Evolutionary conservation across 2,113 vertebrate genomes (phyloP).

Genomic region (Turdus rufiventris): DNA sequence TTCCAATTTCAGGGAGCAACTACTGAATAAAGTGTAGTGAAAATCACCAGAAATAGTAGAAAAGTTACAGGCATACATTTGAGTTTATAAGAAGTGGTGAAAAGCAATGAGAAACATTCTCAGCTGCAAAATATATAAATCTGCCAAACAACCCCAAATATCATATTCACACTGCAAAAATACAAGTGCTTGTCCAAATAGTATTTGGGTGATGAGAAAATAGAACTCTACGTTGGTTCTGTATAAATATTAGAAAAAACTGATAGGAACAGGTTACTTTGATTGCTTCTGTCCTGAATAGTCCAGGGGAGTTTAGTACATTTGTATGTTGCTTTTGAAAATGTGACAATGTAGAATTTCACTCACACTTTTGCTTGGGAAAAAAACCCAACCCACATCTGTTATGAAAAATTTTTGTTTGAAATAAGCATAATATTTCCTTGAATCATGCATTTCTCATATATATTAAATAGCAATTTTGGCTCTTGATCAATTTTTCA

Average conservation of each 20-base stretch:
- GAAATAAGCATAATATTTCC: neutral
- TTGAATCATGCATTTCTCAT: neutral
- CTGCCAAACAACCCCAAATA: neutral
- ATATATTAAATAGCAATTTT: neutral
- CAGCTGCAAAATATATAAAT: neutral
- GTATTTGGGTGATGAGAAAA: neutral
- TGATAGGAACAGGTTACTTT: neutral
- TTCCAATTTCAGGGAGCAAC: neutral
- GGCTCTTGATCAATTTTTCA: neutral
- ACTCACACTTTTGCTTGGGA: neutral
- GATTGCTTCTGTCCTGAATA: neutral
- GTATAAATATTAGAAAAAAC: neutral
- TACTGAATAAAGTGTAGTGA: neutral
- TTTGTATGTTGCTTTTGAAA: neutral
- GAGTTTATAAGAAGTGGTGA: neutral
- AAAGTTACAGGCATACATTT: neutral
- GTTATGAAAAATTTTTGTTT: neutral
- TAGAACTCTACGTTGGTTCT: neutral
- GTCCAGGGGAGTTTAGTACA: neutral
- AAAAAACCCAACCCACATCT: neutral
- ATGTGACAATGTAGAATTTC: neutral
- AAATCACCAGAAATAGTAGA: neutral
- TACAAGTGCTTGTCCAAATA: neutral
- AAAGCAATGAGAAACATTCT: neutral
- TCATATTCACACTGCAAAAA: neutral